These are phyloP conservation scores for Atherinosoma microstoma DNA, from an alignment of 2,797 vertebrate species.

Conservation along the genomic window DNA sequence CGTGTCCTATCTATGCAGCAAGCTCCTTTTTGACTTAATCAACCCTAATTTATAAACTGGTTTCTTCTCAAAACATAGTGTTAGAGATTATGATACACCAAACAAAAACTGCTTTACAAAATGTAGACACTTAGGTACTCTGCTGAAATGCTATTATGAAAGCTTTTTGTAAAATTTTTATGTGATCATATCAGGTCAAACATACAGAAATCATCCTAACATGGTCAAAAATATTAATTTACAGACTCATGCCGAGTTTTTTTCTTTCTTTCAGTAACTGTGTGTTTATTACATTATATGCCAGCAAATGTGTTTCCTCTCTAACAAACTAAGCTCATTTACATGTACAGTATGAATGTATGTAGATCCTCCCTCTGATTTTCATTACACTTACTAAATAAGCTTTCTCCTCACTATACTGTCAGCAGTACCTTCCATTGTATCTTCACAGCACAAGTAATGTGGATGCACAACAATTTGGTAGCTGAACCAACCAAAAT, in stretches of 20 bases:
- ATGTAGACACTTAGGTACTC: background rate
- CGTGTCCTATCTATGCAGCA: slow-evolving; percentile 38
- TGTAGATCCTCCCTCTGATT: background rate
- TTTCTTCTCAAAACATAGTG: background rate
- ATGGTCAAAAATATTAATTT: background rate
- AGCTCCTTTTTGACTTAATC: slow-evolving; percentile 2
- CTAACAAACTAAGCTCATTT: background rate
- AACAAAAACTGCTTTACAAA: slow-evolving; percentile 4
- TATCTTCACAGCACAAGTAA: background rate
- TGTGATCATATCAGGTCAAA: background rate
- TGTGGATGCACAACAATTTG: background rate
- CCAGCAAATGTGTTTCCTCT: background rate
- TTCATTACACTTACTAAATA: background rate
- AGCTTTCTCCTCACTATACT: background rate
- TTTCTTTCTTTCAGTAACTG: background rate
- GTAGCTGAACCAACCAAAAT: background rate
- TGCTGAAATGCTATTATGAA: background rate
- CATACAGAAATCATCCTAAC: background rate
- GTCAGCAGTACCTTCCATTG: background rate
- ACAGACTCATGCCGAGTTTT: too few relatives aligned
- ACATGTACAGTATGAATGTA: background rate
- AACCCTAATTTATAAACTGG: background rate
- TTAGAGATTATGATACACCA: background rate
- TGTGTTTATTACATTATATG: background rate
- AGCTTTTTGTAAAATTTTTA: background rate